Evolutionary conservation across 2,113 vertebrate species (phyloP), one percentile per base, ranked within the genome.

Genomic region (Apistogramma diplotaenia): DNA sequence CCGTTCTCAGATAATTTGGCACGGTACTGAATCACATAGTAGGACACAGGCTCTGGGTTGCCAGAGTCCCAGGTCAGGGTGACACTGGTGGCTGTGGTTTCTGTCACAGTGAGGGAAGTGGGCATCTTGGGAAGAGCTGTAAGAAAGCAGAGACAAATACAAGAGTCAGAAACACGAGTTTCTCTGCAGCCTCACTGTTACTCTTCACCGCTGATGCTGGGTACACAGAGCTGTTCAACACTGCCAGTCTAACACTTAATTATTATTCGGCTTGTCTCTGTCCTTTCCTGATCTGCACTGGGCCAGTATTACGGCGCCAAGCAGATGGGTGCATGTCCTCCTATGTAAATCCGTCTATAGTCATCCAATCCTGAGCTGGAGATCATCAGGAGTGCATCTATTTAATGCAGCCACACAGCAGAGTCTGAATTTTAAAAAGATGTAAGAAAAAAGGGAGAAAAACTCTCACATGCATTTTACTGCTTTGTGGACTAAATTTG

Each of bases 31-130:
- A 99, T 97, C 76, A 98, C 96, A 0, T 98, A 99, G 91, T 97
- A 99, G 1, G 97, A 97, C 65, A 99, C 95, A 0, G 97, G 96
- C 60, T 99, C 98, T 0, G 97, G 94, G 91, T 99, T 99, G 25
- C 98, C 98, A 0, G 98, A 99, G 91, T 98, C 97, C 98, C 98
- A 99, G 11, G 97, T 99, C 76, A 99, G 93, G 78, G 98, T 99
- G 87, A 99, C 97, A 3, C 98, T 99, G 85, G 98, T 99, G 54
- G 98, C 98, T 2, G 98, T 99, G 2, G 98, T 99, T 94, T 99
- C 98, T 27, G 98, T 99, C 89, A 99, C 98, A 61, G 94, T 93
- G 73, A 97, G 95, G 89, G 97, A 96, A 31, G 94, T 91, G 1
- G 98, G 98, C 70, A 96, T 96, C 81, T 97, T 97, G 23, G 98